Evolutionary conservation across 2,113 vertebrate species (phyloP), one percentile per base, ranked within the genome.

Genomic region (Dromaius novaehollandiae): DNA sequence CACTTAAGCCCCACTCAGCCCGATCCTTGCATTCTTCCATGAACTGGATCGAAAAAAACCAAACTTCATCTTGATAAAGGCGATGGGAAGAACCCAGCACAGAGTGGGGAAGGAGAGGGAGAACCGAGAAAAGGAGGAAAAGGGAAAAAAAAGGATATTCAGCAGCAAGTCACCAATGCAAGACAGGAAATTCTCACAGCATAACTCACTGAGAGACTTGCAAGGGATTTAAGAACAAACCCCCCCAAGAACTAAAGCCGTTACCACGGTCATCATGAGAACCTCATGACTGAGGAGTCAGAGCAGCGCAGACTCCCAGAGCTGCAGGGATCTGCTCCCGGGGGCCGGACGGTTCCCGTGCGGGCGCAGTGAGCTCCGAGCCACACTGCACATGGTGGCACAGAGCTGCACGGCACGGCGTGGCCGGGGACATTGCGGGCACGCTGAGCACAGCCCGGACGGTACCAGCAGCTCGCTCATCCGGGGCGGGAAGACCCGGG

Each of bases 291-390:
- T 32, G 4, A 34, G 81, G 53, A 0, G 0, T 28, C 4, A 21
- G 56, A 71, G 74, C 24, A 82, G 13, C 1, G 34, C 9, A 28
- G 1, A 36, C 44, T 15, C 77, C 51, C 56, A 71, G 73, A 0
- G 5, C 38, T 15, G 42, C 0, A 0, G 78, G 36, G 2, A 1
- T 3, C 14, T 24, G 10, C 1, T 50, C 34, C 55, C 6, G 1
- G 0, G 0, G 70, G 74, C n/a, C 26, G 11, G 19, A 19, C 2
- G 1, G 11, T 64, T 38, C 38, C 38, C 38, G 8, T 8, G 8
- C 38, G 8, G 38, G 38, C 8, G 50, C 61, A 15, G 51, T 3
- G 30, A 34, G 38, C n/a, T 51, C 48, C 44, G 22, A 9, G 6
- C 44, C 44, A 15, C 14, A 15, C 44, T 6, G 44, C 38, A 8